These are phyloP conservation scores for Boloria euphrosyne DNA, from an alignment of 2,888 invertebrate genomes.

Conservation along the genomic window DNA sequence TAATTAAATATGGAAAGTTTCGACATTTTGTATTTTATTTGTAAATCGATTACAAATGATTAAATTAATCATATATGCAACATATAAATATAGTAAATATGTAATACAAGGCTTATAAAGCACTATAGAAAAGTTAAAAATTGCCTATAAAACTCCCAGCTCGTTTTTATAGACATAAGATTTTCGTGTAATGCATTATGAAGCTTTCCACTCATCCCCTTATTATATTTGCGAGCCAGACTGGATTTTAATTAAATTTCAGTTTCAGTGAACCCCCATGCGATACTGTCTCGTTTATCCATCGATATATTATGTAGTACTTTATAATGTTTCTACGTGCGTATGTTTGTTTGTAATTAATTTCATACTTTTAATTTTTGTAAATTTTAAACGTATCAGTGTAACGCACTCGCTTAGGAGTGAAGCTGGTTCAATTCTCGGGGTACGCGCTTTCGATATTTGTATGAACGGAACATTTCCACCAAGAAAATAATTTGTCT, in stretches of 20 bases:
- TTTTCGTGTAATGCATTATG: constrained; percentile 15
- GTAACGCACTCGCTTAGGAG: neutral
- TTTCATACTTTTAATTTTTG: no score
- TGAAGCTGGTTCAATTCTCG: no score
- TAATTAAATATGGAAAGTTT: no score
- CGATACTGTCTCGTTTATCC: constrained; percentile 6
- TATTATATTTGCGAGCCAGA: constrained; percentile 6
- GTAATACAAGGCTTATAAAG: no score
- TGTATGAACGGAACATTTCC: no score
- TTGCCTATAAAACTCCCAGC: neutral
- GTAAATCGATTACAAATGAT: no score
- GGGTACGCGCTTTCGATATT: no score
- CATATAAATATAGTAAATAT: no score
- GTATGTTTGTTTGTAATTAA: neutral
- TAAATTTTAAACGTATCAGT: no score
- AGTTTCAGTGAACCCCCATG: neutral
- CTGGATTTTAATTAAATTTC: constrained; percentile 23
- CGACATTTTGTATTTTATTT: no score
- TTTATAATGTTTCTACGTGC: constrained; percentile 5
- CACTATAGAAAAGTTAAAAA: neutral
- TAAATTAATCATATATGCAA: no score
- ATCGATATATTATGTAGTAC: constrained; percentile 3
- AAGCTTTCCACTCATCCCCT: neutral
- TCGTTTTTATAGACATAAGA: neutral
- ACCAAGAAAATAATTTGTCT: no score